These are phyloP conservation scores for Venustaconcha ellipsiformis DNA, from an alignment of 1,140 invertebrate genomes.

Conservation along the genomic window DNA sequence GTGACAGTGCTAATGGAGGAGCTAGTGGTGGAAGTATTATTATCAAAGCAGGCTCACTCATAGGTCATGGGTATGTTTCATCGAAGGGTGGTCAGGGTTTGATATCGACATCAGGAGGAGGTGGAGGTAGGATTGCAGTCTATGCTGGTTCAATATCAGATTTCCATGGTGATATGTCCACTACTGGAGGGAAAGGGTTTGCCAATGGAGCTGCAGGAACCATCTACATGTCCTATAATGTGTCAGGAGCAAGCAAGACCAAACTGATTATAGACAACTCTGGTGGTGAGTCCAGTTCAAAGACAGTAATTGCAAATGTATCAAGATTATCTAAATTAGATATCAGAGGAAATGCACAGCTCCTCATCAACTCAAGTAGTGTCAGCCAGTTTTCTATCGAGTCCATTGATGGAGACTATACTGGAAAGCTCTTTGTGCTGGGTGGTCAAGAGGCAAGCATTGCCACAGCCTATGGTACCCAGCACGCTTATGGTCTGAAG, in stretches of 20 bases:
- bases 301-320: slow-evolving; percentile 32
- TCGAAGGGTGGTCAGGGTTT: slow-evolving; percentile 37
- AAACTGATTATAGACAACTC: slow-evolving; percentile 42
- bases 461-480: slow-evolving; percentile 50
- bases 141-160: slow-evolving; percentile 29
- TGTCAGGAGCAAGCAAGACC: slow-evolving; percentile 38
- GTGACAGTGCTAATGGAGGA: slow-evolving; percentile 22
- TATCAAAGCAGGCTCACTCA: slow-evolving; percentile 35
- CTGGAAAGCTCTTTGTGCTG: slow-evolving; percentile 40
- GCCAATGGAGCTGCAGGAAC: slow-evolving; percentile 50
- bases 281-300: slow-evolving; percentile 6
- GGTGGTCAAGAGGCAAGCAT: slow-evolving; percentile 37
- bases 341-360: slow-evolving; percentile 31
- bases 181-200: slow-evolving; percentile 40
- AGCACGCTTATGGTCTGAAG: slow-evolving; percentile 45
- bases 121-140: slow-evolving; percentile 49
- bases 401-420: slow-evolving; percentile 46
- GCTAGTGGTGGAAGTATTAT: slow-evolving; percentile 53
- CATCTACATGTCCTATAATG: slow-evolving; percentile 38
- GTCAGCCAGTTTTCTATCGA: slow-evolving; percentile 20
- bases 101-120: slow-evolving; percentile 27
- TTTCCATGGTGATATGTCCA: slow-evolving; percentile 36
- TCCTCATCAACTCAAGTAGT: slow-evolving; percentile 27
- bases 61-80: slow-evolving; percentile 49
- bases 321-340: slow-evolving; percentile 30